Evolutionary conservation across 2,888 invertebrate genomes (phyloP), one percentile per base, ranked within the genome.

Genomic region (Eudasyphora cyanicolor): DNA sequence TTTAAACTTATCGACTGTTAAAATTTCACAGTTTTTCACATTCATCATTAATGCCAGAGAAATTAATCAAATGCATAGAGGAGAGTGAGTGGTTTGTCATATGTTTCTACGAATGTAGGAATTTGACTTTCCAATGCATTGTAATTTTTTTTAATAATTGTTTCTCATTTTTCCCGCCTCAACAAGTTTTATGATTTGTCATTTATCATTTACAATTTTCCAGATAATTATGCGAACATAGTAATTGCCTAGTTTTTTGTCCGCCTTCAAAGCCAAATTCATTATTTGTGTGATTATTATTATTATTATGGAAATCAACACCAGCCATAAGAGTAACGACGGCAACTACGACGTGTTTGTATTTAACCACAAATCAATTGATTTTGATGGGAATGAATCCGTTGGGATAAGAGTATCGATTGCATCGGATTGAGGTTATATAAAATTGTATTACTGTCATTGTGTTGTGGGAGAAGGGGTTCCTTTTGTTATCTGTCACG

Each of bases 61-160:
- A 21, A 67, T 67, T 67, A n/a, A 24, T 67, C 67, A 67, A 67
- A 42, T 21, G 12, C 14, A 49, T 24, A n/a, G 49, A 49, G n/a
- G 49, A 49, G 17, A n/a, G n/a, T n/a, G n/a, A n/a, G n/a, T n/a
- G n/a, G n/a, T n/a, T n/a, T n/a, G n/a, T 51, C 19, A 51, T 21
- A 51, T 21, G 51, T 21, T 19, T 32, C 32, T 17, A 32, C 62
- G n/a, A 12, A 1, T 45, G 45, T n/a, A 45, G 5, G n/a, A 10
- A n/a, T n/a, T n/a, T 45, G 14, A n/a, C 14, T 32, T 45, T 45
- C n/a, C 4, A 45, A 1, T 5, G 1, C n/a, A 12, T 38, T 5
- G 38, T n/a, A n/a, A 38, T 38, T 38, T 38, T n/a, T 45, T 45
- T 45, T n/a, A 5, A 45, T 45, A 12, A n/a, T n/a, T n/a, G 45